Percentiles rank a stretch among this genome's conserved stretches.
Conservation (phyloP, 2,888 invertebrate species). For the Diarsia dahlii region DNA sequence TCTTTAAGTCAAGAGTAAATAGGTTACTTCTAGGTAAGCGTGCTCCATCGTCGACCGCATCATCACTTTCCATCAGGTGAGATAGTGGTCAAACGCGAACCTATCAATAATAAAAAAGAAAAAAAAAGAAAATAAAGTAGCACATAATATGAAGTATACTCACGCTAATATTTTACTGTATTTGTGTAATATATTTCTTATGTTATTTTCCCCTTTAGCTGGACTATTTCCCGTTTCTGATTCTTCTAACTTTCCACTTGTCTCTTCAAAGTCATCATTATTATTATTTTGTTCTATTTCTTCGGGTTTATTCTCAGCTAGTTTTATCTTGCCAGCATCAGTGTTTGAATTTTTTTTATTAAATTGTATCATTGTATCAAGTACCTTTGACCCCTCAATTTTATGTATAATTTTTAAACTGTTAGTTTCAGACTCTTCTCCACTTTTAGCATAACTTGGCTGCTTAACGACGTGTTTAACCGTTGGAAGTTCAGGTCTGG, state of each 20-base stretch:
- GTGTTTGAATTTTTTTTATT: not conserved
- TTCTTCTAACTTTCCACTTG: conserved; percentile 2
- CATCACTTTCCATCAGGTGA: too few species aligned
- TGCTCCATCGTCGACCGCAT: too few species aligned
- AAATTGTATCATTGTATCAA: not conserved
- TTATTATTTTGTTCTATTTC: conserved; percentile 1
- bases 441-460: not conserved
- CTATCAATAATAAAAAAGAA: too few species aligned
- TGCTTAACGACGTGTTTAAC: not conserved
- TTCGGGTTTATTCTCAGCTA: not conserved
- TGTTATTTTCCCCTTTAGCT: conserved; percentile 44
- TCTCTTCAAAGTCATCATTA: not conserved
- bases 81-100: too few species aligned
- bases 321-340: not conserved
- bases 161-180: conserved; percentile 78
- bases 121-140: not conserved
- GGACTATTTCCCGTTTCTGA: conserved; percentile 2
- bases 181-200: conserved; percentile 78
- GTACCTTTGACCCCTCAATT: not conserved
- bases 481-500: not conserved
- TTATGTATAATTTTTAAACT: not conserved
- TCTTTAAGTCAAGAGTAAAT: too few species aligned
- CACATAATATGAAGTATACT: conserved; percentile 32
- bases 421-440: not conserved
- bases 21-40: too few species aligned